Percentiles rank a stretch among this genome's conserved stretches.
Conservation (phyloP, 2,797 vertebrate species). For the Falco columbarius region DNA sequence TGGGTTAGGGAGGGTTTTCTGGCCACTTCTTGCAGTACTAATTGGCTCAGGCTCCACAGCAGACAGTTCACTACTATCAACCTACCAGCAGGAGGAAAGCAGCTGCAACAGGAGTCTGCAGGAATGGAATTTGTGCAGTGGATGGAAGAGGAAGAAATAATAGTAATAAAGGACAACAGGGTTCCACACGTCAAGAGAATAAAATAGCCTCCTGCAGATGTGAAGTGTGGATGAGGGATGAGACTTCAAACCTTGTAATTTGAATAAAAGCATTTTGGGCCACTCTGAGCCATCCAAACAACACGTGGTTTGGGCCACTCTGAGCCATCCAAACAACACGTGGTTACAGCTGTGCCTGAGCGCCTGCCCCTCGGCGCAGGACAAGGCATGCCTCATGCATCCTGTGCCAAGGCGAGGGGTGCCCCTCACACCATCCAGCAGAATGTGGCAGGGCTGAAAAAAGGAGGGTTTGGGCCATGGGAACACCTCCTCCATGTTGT, state of each 20-base stretch:
- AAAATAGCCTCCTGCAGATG: not conserved
- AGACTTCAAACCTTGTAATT: not conserved
- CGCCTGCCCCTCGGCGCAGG: not conserved
- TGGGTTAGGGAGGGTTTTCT: not conserved
- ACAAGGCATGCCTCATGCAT: not conserved
- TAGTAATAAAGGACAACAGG: constrained; percentile 34
- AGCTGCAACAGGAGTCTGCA: not conserved
- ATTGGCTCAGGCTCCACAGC: not conserved
- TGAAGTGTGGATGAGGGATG: not conserved
- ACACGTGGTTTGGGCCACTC: not conserved
- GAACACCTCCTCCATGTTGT: not conserved
- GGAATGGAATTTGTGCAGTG: not conserved
- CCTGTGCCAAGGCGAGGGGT: not conserved
- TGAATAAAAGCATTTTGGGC: not conserved
- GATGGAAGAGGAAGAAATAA: constrained; percentile 3
- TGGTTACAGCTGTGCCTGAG: not conserved
- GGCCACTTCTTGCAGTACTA: not conserved
- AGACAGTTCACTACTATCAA: not conserved
- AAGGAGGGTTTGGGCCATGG: not conserved
- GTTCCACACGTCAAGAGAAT: not conserved
- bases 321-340: not conserved
- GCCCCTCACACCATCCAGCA: not conserved
- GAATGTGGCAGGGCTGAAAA: not conserved
- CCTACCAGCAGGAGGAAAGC: constrained; percentile 28
- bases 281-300: not conserved